Evolutionary conservation across 2,888 invertebrate species (phyloP).

Genomic region (Tuta absoluta): DNA sequence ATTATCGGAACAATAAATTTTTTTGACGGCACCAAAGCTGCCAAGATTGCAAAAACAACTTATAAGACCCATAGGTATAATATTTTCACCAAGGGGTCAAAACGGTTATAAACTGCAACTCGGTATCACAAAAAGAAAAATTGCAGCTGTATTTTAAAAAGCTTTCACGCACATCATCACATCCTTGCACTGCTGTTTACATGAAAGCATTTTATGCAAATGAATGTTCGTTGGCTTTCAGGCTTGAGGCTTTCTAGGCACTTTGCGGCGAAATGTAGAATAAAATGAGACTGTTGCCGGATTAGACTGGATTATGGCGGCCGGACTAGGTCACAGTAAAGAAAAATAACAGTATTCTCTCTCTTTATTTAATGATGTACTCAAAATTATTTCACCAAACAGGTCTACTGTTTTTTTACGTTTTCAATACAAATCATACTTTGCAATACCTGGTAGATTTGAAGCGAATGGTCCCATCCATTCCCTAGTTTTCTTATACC

Average conservation of each 20-base stretch:
- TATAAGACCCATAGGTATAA: too few species aligned
- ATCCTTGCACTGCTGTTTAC: slow-evolving; percentile 38
- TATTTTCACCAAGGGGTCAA: background rate
- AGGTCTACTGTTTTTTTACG: too few species aligned
- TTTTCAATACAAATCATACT: too few species aligned
- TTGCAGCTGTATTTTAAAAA: background rate
- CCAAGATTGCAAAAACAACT: too few species aligned
- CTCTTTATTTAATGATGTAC: too few species aligned
- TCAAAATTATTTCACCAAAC: too few species aligned
- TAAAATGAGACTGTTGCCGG: slow-evolving; percentile 50
- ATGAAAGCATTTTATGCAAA: slow-evolving; percentile 60
- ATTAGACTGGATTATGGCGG: slow-evolving; percentile 51
- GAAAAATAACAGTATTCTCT: too few species aligned
- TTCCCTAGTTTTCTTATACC: too few species aligned
- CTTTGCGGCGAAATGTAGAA: slow-evolving; percentile 62
- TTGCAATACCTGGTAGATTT: too few species aligned
- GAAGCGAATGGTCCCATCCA: too few species aligned
- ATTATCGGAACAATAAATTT: too few species aligned
- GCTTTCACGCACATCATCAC: background rate
- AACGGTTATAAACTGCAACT: background rate
- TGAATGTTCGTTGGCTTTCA: slow-evolving; percentile 60
- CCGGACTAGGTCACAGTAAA: slow-evolving; percentile 27
- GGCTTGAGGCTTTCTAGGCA: slow-evolving; percentile 60
- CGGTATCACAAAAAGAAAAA: background rate
- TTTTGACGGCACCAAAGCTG: too few species aligned